phyloP scores from a whole-genome alignment of 1,140 invertebrate genomes.

The Dermatophagoides farinae region DNA sequence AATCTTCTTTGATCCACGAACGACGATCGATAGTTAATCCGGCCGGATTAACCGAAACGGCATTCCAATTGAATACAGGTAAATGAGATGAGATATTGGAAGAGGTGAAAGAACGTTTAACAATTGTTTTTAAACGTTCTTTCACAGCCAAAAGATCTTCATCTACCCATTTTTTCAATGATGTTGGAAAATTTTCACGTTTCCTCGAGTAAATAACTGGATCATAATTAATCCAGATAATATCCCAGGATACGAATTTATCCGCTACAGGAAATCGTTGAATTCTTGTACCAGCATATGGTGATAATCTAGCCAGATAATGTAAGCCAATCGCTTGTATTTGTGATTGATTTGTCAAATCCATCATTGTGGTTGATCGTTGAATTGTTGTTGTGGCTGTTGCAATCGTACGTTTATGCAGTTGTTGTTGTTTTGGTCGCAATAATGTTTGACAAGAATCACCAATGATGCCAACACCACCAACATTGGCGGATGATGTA shows the following conservation, averaged over 20 bases:
- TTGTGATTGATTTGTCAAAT: background rate
- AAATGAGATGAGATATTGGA: background rate
- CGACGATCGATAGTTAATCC: constrained; percentile 20
- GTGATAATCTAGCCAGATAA: constrained; percentile 26
- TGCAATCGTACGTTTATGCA: background rate
- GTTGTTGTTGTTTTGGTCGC: background rate
- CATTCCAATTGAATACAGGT: constrained; percentile 21
- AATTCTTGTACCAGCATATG: constrained; percentile 28
- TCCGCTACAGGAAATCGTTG: constrained; percentile 29
- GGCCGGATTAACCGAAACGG: constrained; percentile 19
- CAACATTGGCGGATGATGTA: constrained; percentile 7
- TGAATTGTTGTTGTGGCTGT: background rate
- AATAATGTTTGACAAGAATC: background rate
- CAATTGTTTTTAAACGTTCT: constrained; percentile 6
- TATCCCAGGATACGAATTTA: constrained; percentile 30
- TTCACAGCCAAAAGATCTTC: constrained; percentile 23
- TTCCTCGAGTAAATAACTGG: constrained; percentile 25
- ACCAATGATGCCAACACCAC: background rate
- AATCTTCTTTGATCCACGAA: constrained; percentile 19
- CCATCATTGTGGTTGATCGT: background rate
- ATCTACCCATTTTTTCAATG: constrained; percentile 25
- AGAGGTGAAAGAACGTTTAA: background rate
- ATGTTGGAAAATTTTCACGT: constrained; percentile 21
- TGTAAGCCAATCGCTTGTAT: constrained; percentile 16
- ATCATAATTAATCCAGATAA: constrained; percentile 26